Percentiles rank a stretch among this genome's conserved stretches.
These are phyloP conservation scores for Euura saliciscinereae DNA, from an alignment of 1,140 invertebrate genomes.

Conservation along the genomic window DNA sequence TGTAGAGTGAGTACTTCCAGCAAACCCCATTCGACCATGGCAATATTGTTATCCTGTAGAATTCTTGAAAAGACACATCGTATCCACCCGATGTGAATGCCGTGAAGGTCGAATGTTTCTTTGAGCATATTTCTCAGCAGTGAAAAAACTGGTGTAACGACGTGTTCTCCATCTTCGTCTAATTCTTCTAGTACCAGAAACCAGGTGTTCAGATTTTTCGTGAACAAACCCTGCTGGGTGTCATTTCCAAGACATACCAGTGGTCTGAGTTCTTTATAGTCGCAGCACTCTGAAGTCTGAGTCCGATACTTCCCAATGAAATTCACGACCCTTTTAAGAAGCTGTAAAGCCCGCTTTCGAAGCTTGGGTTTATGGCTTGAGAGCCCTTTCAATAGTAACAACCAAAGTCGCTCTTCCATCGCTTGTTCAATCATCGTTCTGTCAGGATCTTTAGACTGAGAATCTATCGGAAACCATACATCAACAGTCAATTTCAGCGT, in stretches of 20 bases:
- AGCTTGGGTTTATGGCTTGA: constrained; percentile 24
- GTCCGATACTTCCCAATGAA: constrained; percentile 24
- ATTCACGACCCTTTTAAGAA: constrained; percentile 43
- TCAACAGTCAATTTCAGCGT: constrained; percentile 33
- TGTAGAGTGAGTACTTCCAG: constrained; percentile 36
- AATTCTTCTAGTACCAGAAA: constrained; percentile 62
- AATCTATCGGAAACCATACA: constrained; percentile 19
- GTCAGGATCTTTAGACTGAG: background rate
- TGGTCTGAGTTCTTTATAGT: constrained; percentile 27
- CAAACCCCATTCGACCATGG: constrained; percentile 55
- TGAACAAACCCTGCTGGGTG: constrained; percentile 13
- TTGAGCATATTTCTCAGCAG: constrained; percentile 46
- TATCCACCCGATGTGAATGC: constrained; percentile 49
- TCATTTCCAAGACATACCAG: constrained; percentile 30
- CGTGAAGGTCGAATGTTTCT: constrained; percentile 28
- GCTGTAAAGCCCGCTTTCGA: constrained; percentile 48
- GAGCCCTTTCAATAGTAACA: background rate
- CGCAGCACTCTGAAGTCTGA: background rate
- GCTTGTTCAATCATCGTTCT: background rate
- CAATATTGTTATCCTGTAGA: constrained; percentile 54
- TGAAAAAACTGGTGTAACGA: constrained; percentile 61
- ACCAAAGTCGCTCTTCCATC: background rate
- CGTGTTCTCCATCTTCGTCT: constrained; percentile 68
- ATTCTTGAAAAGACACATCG: constrained; percentile 52
- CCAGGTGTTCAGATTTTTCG: constrained; percentile 47